These are phyloP conservation scores for Chrysaora quinquecirrha DNA, from an alignment of 30 jellyfish, hydroid and myxozoan species.

Conservation along the genomic window DNA sequence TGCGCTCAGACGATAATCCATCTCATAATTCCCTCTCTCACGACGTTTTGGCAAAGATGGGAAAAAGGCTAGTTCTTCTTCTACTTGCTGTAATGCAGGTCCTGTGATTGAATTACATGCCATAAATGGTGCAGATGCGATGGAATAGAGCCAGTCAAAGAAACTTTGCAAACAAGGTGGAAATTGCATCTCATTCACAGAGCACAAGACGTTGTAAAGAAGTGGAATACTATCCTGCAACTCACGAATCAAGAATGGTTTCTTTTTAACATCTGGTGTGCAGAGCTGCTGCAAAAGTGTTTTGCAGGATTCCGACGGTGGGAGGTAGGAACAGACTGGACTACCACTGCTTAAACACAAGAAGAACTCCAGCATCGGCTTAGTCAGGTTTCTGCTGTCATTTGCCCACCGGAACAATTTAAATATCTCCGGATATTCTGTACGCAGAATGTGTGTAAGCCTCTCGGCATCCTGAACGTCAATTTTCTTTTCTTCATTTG, in stretches of 20 bases:
- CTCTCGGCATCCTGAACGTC: not conserved
- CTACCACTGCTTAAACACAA: not conserved
- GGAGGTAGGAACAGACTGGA: slow-evolving; percentile 10
- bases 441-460: not conserved
- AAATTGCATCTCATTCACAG: not conserved
- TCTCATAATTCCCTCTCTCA: not conserved
- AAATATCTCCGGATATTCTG: slow-evolving; percentile 1
- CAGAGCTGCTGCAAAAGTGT: not conserved
- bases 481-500: not conserved
- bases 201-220: not conserved
- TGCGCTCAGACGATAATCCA: not conserved
- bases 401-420: not conserved
- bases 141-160: not conserved
- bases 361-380: not conserved
- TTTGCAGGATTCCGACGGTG: slow-evolving; percentile 5
- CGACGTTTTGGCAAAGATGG: not conserved
- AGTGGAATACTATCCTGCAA: not conserved
- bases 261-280: slow-evolving; percentile 1
- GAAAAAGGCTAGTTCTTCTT: not conserved
- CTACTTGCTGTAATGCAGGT: not conserved
- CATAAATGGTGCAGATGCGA: not conserved
- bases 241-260: slow-evolving; percentile 1
- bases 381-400: not conserved
- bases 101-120: not conserved
- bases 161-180: not conserved